Evolutionary conservation across 2,888 invertebrate species (phyloP).

Genomic region (Chydorus sphaericus): DNA sequence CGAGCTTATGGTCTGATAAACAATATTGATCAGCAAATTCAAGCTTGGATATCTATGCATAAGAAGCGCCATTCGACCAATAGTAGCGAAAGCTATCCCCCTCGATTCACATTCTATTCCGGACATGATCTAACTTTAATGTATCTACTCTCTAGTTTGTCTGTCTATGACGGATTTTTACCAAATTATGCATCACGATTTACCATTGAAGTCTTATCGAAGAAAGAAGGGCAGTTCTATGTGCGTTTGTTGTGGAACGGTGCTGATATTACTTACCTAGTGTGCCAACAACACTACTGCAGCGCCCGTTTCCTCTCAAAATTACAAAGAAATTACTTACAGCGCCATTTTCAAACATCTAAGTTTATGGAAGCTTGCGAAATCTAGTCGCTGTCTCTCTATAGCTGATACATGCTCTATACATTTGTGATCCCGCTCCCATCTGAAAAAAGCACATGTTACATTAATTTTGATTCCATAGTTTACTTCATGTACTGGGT

Average conservation of each 20-base stretch:
- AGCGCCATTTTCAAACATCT: background rate
- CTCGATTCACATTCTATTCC: background rate
- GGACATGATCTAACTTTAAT: background rate
- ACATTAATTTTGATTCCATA: too few relatives aligned
- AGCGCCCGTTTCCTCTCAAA: background rate
- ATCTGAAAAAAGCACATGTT: too few relatives aligned
- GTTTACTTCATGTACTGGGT: too few relatives aligned
- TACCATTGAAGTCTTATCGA: background rate
- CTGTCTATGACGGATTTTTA: background rate
- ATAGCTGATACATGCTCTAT: too few relatives aligned
- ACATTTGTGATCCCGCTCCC: too few relatives aligned
- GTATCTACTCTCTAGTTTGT: background rate
- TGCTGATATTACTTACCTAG: background rate
- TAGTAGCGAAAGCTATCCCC: background rate
- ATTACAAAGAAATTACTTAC: background rate
- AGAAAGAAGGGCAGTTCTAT: background rate
- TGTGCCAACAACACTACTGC: background rate
- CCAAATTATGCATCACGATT: background rate
- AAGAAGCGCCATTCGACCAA: background rate
- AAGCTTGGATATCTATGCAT: background rate
- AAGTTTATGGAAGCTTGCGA: background rate
- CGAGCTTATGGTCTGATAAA: background rate
- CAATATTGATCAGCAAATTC: background rate
- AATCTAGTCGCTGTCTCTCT: too few relatives aligned
- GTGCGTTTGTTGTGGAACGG: background rate